phyloP scores from a whole-genome alignment of 1,140 invertebrate species.

The Drosophila trapezifrons region DNA sequence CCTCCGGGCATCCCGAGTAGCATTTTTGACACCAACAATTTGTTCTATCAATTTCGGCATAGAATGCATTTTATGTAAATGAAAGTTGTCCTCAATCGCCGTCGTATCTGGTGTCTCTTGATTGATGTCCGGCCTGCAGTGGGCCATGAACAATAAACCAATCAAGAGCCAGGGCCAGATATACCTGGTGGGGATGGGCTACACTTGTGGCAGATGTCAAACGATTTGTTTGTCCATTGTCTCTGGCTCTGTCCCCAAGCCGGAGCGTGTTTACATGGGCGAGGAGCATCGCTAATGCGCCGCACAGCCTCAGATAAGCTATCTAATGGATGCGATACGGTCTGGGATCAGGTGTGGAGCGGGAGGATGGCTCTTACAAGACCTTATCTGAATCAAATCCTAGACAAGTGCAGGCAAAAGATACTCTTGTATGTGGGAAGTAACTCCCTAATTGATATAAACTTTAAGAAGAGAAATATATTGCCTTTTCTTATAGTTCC shows the following conservation, averaged over 20 bases:
- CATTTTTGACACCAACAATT: slow-evolving; percentile 76
- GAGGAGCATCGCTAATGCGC: slow-evolving; percentile 33
- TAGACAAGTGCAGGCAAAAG: neutral
- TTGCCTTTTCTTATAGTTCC: accelerated
- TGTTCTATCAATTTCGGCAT: slow-evolving; percentile 69
- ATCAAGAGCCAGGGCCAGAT: slow-evolving; percentile 52
- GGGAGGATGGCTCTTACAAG: neutral
- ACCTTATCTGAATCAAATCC: neutral
- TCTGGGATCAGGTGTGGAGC: slow-evolving; percentile 17
- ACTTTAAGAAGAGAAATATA: too few relatives aligned
- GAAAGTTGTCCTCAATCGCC: slow-evolving; percentile 75
- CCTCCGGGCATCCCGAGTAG: neutral
- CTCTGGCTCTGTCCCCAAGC: neutral
- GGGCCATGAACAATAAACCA: slow-evolving; percentile 73
- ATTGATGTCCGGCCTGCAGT: slow-evolving; percentile 62
- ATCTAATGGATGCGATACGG: slow-evolving; percentile 31
- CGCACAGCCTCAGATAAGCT: slow-evolving; percentile 16
- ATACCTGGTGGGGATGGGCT: neutral
- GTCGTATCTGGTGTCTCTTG: slow-evolving; percentile 50
- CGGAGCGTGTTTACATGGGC: slow-evolving; percentile 30
- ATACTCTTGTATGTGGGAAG: neutral
- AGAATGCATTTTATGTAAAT: slow-evolving; percentile 78
- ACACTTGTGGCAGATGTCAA: slow-evolving; percentile 57
- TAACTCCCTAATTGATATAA: too few relatives aligned
- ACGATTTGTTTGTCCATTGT: slow-evolving; percentile 70